Base-by-base conservation (phyloP, 2,888 invertebrate genomes). In the Drosophila recens region DNA sequence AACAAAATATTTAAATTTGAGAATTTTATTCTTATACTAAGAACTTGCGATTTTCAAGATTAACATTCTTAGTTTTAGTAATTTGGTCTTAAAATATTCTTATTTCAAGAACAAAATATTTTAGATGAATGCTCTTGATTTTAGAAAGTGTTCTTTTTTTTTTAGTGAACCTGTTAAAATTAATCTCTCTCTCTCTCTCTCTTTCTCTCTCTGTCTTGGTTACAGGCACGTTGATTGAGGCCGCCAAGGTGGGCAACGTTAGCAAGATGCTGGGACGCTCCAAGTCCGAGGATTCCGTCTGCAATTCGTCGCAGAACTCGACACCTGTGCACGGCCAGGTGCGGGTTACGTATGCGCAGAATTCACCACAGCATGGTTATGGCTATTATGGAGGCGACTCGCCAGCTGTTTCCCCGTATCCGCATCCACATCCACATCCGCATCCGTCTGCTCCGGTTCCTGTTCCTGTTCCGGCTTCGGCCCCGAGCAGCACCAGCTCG, bases 201-300 rank as follows among this genome's bases (percentile, higher is more conserved):
- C 8, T 30, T 8, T 30, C 8, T 8, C 1, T 8, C 30, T 30
- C 30, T 13, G 17, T 4, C 13, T 6, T 4, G 0, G 0, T 40
- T 30, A 4, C n/a, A 92, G 92, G 92, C 71, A 97, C 97, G 43
- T 94, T 97, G 71, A 97, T 97, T 90, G 97, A 97, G 91, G 97
- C 97, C 49, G 97, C 97, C 45, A 96, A 96, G 90, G 95, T 96
- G 70, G 97, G 96, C 33, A 95, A 95, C 86, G 96, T 97, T 53
- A 96, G 96, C 30, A 94, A 96, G 74, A 94, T 97, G 87, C 96
- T 97, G 77, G 97, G 97, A 34, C 94, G 96, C 79, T 95, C 95
- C 51, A 94, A 96, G 79, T 97, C 97, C 2, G 97, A 97, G 92
- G 97, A 97, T 92, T 97, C 97, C 10, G 97, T 97, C 85, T 94